Evolutionary conservation across 2,113 vertebrate species (phyloP).

Genomic region (Megaceryle maxima): DNA sequence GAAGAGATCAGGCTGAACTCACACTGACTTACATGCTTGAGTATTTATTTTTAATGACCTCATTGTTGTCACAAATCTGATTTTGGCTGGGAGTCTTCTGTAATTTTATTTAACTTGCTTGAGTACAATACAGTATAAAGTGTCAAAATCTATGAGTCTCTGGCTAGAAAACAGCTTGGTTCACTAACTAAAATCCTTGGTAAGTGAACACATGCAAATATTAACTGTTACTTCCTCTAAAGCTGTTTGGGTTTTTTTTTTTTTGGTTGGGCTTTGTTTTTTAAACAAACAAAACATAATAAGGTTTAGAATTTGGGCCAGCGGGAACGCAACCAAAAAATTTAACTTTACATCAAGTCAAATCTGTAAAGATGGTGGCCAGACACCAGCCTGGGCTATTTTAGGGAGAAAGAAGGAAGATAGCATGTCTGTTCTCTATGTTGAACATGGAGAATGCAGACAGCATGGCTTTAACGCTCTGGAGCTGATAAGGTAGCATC

Average conservation of each 20-base stretch:
- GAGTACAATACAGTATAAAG: not conserved
- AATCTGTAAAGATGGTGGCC: not conserved
- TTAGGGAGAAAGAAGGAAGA: not conserved
- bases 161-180: not conserved
- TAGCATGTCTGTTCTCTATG: not conserved
- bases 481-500: not conserved
- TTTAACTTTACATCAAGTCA: not conserved
- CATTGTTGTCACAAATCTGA: not conserved
- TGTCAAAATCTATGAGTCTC: not conserved
- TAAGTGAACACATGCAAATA: not conserved
- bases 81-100: not conserved
- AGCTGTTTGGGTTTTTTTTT: not conserved
- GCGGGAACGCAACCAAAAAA: not conserved
- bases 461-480: not conserved
- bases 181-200: not conserved
- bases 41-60: not conserved
- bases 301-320: not conserved
- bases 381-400: not conserved
- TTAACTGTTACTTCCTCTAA: not conserved
- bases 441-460: rapidly evolving
- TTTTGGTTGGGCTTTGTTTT: not conserved
- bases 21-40: rapidly evolving
- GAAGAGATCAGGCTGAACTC: not conserved
- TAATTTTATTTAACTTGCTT: not conserved
- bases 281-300: not conserved